phyloP scores from a whole-genome alignment of 2,888 invertebrate species.

The Cantharis lateralis region DNA sequence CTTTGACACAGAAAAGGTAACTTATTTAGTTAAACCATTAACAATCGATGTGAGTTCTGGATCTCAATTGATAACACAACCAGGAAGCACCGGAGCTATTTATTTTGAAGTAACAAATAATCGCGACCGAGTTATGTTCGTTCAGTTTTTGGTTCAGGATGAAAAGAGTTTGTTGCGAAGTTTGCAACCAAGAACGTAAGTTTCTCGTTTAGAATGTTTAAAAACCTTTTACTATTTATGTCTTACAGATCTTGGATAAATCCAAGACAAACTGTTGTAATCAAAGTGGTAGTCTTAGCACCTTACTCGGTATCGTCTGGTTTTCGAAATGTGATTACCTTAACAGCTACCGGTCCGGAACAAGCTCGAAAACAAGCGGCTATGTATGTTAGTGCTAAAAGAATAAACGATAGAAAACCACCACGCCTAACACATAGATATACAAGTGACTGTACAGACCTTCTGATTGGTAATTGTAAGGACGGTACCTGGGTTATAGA shows the following conservation, averaged over 20 bases:
- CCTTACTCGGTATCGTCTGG: constrained; percentile 54
- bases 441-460: constrained; percentile 55
- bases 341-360: constrained; percentile 59
- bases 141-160: constrained; percentile 65
- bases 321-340: constrained; percentile 66
- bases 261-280: constrained; percentile 64
- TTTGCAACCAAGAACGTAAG: constrained; percentile 63
- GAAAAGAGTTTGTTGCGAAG: constrained; percentile 63
- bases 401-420: constrained; percentile 36
- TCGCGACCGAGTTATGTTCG: constrained; percentile 61
- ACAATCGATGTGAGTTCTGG: constrained; percentile 56
- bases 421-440: constrained; percentile 48
- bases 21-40: constrained; percentile 41
- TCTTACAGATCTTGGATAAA: constrained; percentile 53
- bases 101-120: constrained; percentile 76
- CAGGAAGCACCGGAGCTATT: constrained; percentile 54
- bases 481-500: constrained; percentile 73
- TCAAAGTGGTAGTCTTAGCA: constrained; percentile 57
- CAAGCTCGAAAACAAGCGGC: constrained; percentile 53
- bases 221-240: background rate
- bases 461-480: constrained; percentile 61
- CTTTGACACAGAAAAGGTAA: constrained; percentile 32
- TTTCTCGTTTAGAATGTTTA: constrained; percentile 25
- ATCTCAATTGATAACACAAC: constrained; percentile 55
- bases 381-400: constrained; percentile 52